Conservation (phyloP, 2,797 vertebrate genomes). For the Rhinogobio ventralis region DNA sequence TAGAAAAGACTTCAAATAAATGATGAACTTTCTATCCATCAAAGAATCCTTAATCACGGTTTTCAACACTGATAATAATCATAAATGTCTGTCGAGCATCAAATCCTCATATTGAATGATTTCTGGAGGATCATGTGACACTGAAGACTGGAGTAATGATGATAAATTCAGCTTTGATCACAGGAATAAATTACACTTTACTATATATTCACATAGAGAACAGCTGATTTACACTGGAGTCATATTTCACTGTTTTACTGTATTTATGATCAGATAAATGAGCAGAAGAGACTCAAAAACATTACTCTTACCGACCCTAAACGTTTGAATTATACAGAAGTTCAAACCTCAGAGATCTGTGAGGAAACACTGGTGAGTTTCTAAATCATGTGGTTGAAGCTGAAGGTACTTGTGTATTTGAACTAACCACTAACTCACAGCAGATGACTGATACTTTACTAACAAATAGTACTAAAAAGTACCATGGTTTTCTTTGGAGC, state of each 20-base stretch:
- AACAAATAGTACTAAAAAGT: no score
- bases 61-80: not conserved
- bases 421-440: not conserved
- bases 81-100: not conserved
- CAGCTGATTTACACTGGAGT: not conserved
- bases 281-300: not conserved
- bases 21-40: not conserved
- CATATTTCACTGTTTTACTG: not conserved
- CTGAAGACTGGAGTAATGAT: conserved; percentile 2
- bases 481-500: not conserved
- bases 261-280: no score
- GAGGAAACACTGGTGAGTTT: not conserved
- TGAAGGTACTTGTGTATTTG: not conserved
- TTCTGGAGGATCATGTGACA: not conserved
- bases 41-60: no score
- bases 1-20: not conserved
- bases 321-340: no score
- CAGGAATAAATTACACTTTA: not conserved
- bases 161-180: not conserved
- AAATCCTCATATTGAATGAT: not conserved
- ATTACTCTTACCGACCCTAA: not conserved
- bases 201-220: not conserved
- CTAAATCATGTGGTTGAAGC: not conserved
- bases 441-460: not conserved
- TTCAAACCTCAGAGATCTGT: not conserved